Evolutionary conservation across 2,888 invertebrate genomes (phyloP).

Genomic region (Papilio gigon): DNA sequence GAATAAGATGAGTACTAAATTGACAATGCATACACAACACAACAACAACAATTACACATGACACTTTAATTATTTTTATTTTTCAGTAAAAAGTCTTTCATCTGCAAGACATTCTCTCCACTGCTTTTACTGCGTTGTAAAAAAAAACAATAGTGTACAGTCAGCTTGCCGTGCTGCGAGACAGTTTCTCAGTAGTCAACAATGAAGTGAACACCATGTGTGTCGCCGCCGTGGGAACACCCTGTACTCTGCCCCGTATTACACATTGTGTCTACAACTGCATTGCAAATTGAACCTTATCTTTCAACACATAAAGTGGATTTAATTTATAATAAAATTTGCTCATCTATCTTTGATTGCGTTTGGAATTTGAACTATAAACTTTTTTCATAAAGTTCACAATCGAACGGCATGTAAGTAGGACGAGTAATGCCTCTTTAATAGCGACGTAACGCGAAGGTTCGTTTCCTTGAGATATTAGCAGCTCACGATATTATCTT

Average conservation of each 20-base stretch:
- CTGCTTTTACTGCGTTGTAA: conserved; percentile 31
- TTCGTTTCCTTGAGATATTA: conserved; percentile 17
- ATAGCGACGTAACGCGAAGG: conserved; percentile 9
- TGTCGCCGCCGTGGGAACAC: conserved; percentile 59
- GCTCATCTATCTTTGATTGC: neutral
- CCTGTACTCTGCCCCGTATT: conserved; percentile 10
- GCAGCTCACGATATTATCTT: conserved; percentile 13
- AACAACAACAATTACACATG: neutral
- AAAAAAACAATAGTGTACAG: conserved; percentile 33
- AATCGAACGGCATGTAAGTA: neutral
- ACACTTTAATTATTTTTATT: conserved; percentile 9
- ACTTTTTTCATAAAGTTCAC: neutral
- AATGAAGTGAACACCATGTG: conserved; percentile 52
- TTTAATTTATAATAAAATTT: neutral
- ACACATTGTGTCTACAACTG: conserved; percentile 27
- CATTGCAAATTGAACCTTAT: conserved; percentile 15
- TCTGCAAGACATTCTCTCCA: conserved; percentile 30
- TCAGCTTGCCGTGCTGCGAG: conserved; percentile 8
- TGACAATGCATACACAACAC: no score
- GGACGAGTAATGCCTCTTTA: conserved; percentile 23
- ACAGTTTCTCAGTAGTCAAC: conserved; percentile 43
- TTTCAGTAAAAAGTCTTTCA: conserved; percentile 15
- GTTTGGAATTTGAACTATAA: neutral
- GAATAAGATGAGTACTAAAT: no score
- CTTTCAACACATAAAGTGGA: neutral